Evolutionary conservation across 2,888 invertebrate genomes (phyloP).

Genomic region (Xestia sexstrigata): DNA sequence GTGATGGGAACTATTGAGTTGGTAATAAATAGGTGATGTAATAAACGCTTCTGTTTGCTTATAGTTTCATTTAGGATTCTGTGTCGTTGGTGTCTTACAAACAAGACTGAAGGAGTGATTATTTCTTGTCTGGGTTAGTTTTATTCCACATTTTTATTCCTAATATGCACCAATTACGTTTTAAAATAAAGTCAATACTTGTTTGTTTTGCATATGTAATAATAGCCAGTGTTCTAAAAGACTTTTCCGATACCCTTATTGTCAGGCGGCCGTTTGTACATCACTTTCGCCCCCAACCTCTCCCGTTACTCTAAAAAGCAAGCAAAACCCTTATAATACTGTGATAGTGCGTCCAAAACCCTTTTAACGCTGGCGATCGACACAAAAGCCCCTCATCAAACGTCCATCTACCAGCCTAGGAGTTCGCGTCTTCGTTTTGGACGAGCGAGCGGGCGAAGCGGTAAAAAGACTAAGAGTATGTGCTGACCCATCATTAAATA

Average conservation of each 20-base stretch:
- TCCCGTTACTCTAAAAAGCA: constrained; percentile 61
- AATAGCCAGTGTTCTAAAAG: neutral
- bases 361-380: constrained; percentile 86
- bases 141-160: neutral
- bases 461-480: constrained; percentile 88
- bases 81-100: constrained; percentile 25
- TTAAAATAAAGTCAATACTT: neutral
- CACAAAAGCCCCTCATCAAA: constrained; percentile 90
- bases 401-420: constrained; percentile 86
- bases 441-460: constrained; percentile 76
- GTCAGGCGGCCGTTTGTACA: constrained; percentile 25
- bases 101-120: neutral
- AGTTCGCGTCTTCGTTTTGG: constrained; percentile 84
- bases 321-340: constrained; percentile 69
- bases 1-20: constrained; percentile 35
- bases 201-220: neutral
- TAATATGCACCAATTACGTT: neutral
- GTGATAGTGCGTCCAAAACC: constrained; percentile 83
- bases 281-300: constrained; percentile 36
- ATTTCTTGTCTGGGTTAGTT: neutral
- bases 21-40: constrained; percentile 18
- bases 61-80: too few species aligned
- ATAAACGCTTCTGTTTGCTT: constrained; percentile 45
- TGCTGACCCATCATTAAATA: constrained; percentile 91
- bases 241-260: constrained; percentile 13